Conservation (phyloP, 2,113 vertebrate species). For the Dicentrarchus labrax region DNA sequence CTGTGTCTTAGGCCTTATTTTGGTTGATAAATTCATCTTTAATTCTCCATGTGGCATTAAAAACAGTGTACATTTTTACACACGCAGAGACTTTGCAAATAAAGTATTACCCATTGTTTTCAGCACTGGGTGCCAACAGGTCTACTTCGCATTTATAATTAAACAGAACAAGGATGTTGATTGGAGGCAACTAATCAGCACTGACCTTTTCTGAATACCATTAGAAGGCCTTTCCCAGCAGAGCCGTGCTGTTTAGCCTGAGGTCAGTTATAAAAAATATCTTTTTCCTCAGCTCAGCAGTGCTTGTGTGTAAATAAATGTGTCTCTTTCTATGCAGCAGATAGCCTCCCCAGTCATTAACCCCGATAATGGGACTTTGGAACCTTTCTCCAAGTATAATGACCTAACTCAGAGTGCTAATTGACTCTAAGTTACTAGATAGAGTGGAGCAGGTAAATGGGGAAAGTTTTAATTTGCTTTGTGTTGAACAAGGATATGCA, state of each 20-base stretch:
- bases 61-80: background rate
- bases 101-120: conserved; percentile 15
- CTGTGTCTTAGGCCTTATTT: background rate
- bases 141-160: conserved; percentile 43
- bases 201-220: conserved; percentile 43
- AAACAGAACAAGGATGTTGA: conserved; percentile 38
- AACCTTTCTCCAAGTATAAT: conserved; percentile 51
- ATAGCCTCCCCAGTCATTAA: conserved; percentile 61
- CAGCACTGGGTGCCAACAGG: background rate
- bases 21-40: background rate
- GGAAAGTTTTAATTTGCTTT: conserved; percentile 36
- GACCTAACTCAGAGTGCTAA: conserved; percentile 53
- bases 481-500: conserved; percentile 25
- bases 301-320: conserved; percentile 45
- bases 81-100: background rate
- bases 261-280: conserved; percentile 49
- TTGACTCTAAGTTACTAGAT: conserved; percentile 43
- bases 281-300: conserved; percentile 28
- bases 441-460: conserved; percentile 44
- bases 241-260: conserved; percentile 42
- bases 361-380: conserved; percentile 42
- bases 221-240: conserved; percentile 10
- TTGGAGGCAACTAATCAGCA: conserved; percentile 47
- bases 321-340: conserved; percentile 34
- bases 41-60: background rate